Conservation (phyloP, 2,113 vertebrate genomes). For the Hemibagrus wyckioides region DNA sequence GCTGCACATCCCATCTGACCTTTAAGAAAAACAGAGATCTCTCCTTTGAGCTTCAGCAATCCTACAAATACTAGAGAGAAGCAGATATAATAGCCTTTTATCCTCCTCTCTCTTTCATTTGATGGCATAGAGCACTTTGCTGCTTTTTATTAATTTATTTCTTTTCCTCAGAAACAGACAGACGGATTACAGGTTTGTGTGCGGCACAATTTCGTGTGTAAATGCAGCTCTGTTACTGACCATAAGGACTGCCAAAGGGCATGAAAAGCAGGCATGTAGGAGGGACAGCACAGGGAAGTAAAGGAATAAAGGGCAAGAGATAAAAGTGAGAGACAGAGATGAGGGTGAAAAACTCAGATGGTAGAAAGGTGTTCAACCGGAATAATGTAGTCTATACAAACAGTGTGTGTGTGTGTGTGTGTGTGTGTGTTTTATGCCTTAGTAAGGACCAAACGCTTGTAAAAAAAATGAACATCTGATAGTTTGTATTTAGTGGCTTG, state of each 20-base stretch:
- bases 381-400: slow-evolving; percentile 31
- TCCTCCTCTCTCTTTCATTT: slow-evolving; percentile 6
- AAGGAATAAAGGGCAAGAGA: background rate
- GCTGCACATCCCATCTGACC: slow-evolving; percentile 53
- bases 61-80: slow-evolving; percentile 42
- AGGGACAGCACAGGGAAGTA: slow-evolving; percentile 25
- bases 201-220: slow-evolving; percentile 16
- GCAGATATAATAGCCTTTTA: slow-evolving; percentile 32
- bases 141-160: slow-evolving; percentile 15
- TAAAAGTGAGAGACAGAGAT: background rate
- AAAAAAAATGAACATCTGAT: background rate
- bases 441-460: background rate
- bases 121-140: slow-evolving; percentile 17
- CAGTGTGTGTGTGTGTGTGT: background rate
- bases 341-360: background rate
- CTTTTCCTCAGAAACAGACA: slow-evolving; percentile 15
- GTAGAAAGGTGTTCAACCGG: slow-evolving; percentile 7
- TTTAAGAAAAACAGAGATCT: slow-evolving; percentile 51
- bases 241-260: slow-evolving; percentile 3
- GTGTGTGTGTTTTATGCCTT: background rate
- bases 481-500: background rate
- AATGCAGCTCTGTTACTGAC: slow-evolving; percentile 31
- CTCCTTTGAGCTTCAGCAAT: slow-evolving; percentile 35
- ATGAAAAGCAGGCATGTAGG: slow-evolving; percentile 26
- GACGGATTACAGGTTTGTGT: slow-evolving; percentile 5